Evolutionary conservation across 2,797 vertebrate species (phyloP), one percentile per base, ranked within the genome.

Genomic region (Pseudopleuronectes americanus): DNA sequence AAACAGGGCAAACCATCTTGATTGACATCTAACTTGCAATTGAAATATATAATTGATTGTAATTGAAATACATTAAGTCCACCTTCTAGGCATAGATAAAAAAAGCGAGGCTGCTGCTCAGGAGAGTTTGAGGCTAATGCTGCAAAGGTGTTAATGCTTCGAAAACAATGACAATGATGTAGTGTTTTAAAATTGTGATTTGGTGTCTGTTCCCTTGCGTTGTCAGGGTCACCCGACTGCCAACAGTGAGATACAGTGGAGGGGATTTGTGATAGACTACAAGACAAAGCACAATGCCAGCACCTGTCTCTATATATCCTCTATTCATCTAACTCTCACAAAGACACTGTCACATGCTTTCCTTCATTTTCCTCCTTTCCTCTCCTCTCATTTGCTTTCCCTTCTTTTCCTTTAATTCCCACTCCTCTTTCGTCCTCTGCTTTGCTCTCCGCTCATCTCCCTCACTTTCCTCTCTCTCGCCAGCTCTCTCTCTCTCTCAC

Each of bases 231-330:
- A 66, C 55, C 53, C 55, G 61, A 2, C 43, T 64, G 41, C 41
- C 49, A 41, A 60, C 41, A n/a, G 57, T 0, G 13, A 60, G 41
- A 17, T 23, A 8, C 6, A 1, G 21, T 43, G 48, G 74, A 73
- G 47, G 33, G 54, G 24, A 68, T 58, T 67, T 72, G 60, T 52
- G 47, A 73, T 61, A 63, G 38, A 76, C 38, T 60, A 66, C 8
- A 14, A 38, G 55, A 79, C 23, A 47, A 17, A 71, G 51, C 24
- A 51, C 31, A 14, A 21, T 1, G 2, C 6, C 9, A 17, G 52
- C 17, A 55, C 57, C 67, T 72, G 24, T 77, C 55, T 68, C 19
- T 33, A 12, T 64, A 33, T 41, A 56, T n/a, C 23, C 33, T 59
- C 26, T 38, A 28, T 38, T 49, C 9, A 52, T 67, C 56, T 53